Evolutionary conservation across 2,797 vertebrate genomes (phyloP).

Genomic region (Enteromius argenteus): DNA sequence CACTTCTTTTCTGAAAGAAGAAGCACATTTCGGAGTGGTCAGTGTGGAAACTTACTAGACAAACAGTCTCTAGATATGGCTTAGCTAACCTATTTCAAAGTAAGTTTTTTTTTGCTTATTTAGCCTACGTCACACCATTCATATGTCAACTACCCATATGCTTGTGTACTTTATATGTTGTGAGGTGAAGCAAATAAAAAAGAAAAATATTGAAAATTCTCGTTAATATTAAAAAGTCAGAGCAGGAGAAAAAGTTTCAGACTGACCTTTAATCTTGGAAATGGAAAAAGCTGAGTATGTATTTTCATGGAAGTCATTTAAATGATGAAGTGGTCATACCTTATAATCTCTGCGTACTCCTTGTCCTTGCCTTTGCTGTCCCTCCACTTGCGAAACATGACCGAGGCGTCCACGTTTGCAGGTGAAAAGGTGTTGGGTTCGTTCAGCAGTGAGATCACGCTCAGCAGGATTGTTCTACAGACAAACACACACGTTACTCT

Average conservation of each 20-base stretch:
- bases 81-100: background rate
- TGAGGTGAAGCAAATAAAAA: no score
- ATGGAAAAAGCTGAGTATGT: background rate
- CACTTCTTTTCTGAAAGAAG: background rate
- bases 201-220: no score
- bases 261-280: background rate
- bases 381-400: slow-evolving; percentile 99
- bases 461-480: slow-evolving; percentile 93
- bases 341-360: slow-evolving; percentile 97
- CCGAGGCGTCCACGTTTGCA: slow-evolving; percentile 95
- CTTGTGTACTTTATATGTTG: no score
- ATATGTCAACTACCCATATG: no score
- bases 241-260: background rate
- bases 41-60: background rate
- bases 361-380: slow-evolving; percentile 99
- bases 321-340: slow-evolving; percentile 73
- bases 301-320: background rate
- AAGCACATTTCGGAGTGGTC: background rate
- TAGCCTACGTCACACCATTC: no score
- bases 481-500: slow-evolving; percentile 47
- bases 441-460: slow-evolving; percentile 97
- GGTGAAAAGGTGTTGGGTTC: slow-evolving; percentile 99
- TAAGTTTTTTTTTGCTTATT: background rate
- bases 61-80: background rate
- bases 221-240: background rate